Percentiles rank a stretch among this genome's conserved stretches.
phyloP scores from a whole-genome alignment of 2,797 vertebrate species.

The Lagorchestes hirsutus region DNA sequence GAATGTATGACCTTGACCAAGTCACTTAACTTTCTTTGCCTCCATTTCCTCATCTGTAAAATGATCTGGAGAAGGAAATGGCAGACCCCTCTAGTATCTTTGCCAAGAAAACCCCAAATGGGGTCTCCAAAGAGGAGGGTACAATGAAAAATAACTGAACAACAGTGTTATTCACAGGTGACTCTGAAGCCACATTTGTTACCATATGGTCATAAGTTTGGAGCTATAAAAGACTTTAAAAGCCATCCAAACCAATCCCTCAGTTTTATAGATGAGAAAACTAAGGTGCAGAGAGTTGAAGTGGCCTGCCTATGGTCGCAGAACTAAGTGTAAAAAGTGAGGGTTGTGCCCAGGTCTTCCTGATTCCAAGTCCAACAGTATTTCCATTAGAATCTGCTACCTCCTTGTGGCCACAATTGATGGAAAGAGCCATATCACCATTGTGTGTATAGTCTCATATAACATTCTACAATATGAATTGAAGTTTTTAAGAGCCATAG shows the following conservation, averaged over 20 bases:
- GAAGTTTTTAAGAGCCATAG: not conserved
- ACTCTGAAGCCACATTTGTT: not conserved
- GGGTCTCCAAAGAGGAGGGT: not conserved
- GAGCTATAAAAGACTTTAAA: not conserved
- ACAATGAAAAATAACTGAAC: not conserved
- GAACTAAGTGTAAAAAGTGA: not conserved
- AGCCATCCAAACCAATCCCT: not conserved
- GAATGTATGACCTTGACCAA: not conserved
- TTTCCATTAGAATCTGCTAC: not conserved
- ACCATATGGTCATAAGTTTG: not conserved
- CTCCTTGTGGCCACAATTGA: not conserved
- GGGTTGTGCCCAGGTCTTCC: not conserved
- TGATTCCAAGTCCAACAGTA: not conserved
- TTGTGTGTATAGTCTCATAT: not conserved
- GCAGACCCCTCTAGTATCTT: not conserved
- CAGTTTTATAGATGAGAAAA: not conserved
- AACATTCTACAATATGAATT: not conserved
- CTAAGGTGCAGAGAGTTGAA: not conserved
- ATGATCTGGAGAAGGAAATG: not conserved
- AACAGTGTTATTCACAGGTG: not conserved
- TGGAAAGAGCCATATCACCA: not conserved
- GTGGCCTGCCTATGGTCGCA: not conserved
- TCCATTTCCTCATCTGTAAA: not conserved
- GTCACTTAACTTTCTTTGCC: not conserved
- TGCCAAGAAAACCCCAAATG: not conserved